These are phyloP conservation scores for Drosophila pseudotakahashii DNA, from an alignment of 2,888 invertebrate genomes.

Conservation along the genomic window DNA sequence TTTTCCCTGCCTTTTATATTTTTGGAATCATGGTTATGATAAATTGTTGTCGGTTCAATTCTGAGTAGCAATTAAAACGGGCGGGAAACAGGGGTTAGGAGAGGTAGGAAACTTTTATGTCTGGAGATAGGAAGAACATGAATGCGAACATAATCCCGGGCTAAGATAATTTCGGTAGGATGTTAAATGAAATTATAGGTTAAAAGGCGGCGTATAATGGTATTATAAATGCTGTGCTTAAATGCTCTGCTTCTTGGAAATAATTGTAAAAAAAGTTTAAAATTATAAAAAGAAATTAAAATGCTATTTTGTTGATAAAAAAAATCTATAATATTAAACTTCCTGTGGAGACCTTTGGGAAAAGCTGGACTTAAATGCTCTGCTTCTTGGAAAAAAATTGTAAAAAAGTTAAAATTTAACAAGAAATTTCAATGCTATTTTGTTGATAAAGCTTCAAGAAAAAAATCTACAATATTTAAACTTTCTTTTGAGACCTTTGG, in stretches of 20 bases:
- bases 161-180: constrained; percentile 28
- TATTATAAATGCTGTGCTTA: neutral
- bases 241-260: neutral
- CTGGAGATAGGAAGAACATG: constrained; percentile 42
- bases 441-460: too few relatives aligned
- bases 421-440: too few relatives aligned
- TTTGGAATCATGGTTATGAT: constrained; percentile 68
- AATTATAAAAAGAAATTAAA: too few relatives aligned
- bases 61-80: constrained; percentile 72
- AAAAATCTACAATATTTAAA: too few relatives aligned
- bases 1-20: constrained; percentile 13
- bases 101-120: constrained; percentile 54
- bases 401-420: too few relatives aligned
- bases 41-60: constrained; percentile 70
- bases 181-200: constrained; percentile 14
- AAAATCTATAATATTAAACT: too few relatives aligned
- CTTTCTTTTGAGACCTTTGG: too few relatives aligned
- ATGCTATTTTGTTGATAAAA: too few relatives aligned
- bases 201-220: constrained; percentile 10
- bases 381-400: too few relatives aligned
- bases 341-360: too few relatives aligned
- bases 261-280: too few relatives aligned
- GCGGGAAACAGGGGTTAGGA: constrained; percentile 34
- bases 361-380: too few relatives aligned
- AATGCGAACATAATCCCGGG: constrained; percentile 30